Evolutionary conservation across 2,888 invertebrate genomes (phyloP), one percentile per base, ranked within the genome.

Genomic region (Hecatera dysodea): DNA sequence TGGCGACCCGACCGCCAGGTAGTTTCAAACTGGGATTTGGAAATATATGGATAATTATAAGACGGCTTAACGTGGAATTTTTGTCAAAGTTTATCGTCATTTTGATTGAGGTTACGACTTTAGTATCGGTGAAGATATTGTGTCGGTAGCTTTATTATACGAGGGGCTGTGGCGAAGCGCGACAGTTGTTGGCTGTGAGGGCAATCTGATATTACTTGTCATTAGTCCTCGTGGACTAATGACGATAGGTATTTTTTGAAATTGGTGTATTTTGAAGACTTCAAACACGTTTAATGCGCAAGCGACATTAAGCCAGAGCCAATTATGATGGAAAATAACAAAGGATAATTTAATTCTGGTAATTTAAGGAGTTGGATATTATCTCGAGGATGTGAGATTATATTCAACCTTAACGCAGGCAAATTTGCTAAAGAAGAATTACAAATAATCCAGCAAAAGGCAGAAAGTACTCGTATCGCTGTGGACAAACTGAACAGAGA

Each of bases 41-140:
- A 95, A 95, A 95, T 95, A 95, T 95, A 95, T 95, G 94, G 94
- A 95, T 95, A 95, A 95, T 95, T 95, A 95, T 95, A 95, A 93
- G 92, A 93, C 93, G 93, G 94, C 93, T 94, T 95, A 95, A 93
- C 90, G 91, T 93, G 94, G 95, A 95, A 94, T 95, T 95, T 95
- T 95, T 95, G 96, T 95, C 96, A 96, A 95, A 94, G 89, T 95
- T 86, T 95, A 95, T 95, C 91, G 94, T 90, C 92, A 84, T 94
- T 96, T 93, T 95, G 95, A 95, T 96, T 94, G 95, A 95, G 95
- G 94, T 95, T 94, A 96, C 90, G 94, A 93, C 92, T 92, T 83
- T 85, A 85, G 87, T 88, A 91, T 85, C 86, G 88, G 71, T 87
- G 89, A 83, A 83, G 82, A 81, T 76, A 81, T 85, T 85, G 82